phyloP scores from a whole-genome alignment of 2,113 vertebrate species.

The Nipponia nippon region DNA sequence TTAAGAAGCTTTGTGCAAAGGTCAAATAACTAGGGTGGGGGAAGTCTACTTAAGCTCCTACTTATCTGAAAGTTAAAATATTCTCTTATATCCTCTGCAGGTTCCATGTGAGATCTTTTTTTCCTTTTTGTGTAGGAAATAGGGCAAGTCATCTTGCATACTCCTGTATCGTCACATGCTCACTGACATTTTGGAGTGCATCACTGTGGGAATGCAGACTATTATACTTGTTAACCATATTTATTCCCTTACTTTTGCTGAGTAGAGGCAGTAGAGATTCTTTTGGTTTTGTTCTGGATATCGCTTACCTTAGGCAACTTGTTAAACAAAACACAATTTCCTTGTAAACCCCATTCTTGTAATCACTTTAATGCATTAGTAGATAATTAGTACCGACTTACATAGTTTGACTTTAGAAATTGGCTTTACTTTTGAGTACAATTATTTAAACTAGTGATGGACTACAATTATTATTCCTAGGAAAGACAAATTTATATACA shows the following conservation, averaged over 20 bases:
- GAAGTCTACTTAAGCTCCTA: neutral
- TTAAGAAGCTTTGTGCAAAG: neutral
- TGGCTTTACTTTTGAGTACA: neutral
- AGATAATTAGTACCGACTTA: constrained; percentile 5
- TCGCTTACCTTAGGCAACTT: neutral
- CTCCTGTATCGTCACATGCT: neutral
- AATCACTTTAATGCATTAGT: constrained; percentile 16
- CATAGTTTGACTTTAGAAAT: neutral
- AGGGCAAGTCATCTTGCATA: neutral
- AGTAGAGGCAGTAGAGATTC: neutral
- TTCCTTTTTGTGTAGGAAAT: neutral
- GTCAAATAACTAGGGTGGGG: neutral
- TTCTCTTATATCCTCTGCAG: neutral
- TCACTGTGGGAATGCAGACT: neutral
- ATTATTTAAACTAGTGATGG: neutral
- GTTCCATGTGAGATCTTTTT: neutral
- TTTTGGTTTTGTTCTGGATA: neutral
- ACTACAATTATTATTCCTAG: neutral
- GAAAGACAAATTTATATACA: neutral
- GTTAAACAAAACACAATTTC: neutral
- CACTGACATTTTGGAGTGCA: neutral
- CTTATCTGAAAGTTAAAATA: neutral
- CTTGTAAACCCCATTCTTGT: neutral
- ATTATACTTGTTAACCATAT: neutral
- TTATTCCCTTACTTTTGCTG: neutral